Conservation (phyloP, 2,888 invertebrate genomes). For the Drosophila colorata region DNA sequence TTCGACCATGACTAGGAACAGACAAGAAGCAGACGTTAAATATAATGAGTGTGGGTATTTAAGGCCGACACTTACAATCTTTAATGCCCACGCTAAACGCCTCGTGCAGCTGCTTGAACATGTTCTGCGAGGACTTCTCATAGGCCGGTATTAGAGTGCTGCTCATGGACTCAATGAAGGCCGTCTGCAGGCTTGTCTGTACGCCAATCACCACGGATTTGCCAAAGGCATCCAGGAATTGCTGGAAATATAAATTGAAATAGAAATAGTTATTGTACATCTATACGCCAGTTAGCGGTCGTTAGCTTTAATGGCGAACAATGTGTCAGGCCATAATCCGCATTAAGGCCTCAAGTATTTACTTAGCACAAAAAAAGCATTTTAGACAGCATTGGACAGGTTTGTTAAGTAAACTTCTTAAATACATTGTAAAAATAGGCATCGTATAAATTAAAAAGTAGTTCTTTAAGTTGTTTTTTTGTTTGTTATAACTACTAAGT, state of each 20-base stretch:
- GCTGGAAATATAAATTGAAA: conserved; percentile 85
- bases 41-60: not conserved
- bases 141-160: conserved; percentile 93
- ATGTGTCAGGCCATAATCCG: too few species aligned
- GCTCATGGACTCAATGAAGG: conserved; percentile 92
- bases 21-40: conserved; percentile 15
- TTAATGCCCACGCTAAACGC: conserved; percentile 94
- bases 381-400: too few species aligned
- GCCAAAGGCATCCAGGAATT: conserved; percentile 91
- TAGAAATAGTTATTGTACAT: not conserved
- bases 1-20: conserved; percentile 85
- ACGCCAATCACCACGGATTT: conserved; percentile 89
- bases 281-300: too few species aligned
- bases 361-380: too few species aligned
- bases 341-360: too few species aligned
- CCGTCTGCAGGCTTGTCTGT: conserved; percentile 90
- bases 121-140: conserved; percentile 93
- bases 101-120: conserved; percentile 96
- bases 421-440: too few species aligned
- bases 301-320: too few species aligned
- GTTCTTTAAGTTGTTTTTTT: too few species aligned
- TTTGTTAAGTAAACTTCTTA: too few species aligned
- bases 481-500: too few species aligned
- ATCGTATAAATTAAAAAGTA: too few species aligned
- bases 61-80: conserved; percentile 89